Evolutionary conservation across 1,140 invertebrate genomes (phyloP).

Genomic region (Temnothorax longispinosus): DNA sequence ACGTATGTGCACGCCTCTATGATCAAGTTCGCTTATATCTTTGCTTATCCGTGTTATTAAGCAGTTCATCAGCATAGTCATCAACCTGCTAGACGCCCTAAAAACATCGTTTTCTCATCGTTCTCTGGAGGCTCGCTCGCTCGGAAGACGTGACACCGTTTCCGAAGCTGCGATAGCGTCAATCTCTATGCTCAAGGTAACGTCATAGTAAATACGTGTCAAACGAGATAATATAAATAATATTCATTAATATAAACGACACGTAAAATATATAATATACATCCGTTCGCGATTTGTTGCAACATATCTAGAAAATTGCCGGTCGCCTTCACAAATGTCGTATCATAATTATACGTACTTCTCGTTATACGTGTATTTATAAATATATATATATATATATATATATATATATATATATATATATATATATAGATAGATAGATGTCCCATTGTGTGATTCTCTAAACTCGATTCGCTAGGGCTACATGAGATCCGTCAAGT

Average conservation of each 20-base stretch:
- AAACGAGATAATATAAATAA: background rate
- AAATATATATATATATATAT: too few relatives aligned
- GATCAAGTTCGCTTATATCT: conserved; percentile 25
- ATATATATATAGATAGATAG: too few relatives aligned
- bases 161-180: conserved; percentile 94
- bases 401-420: too few relatives aligned
- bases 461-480: conserved; percentile 85
- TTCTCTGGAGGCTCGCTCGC: conserved; percentile 91
- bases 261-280: background rate
- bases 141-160: conserved; percentile 93
- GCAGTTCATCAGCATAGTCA: conserved; percentile 96
- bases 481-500: conserved; percentile 92
- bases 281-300: background rate
- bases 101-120: conserved; percentile 96
- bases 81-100: conserved; percentile 94
- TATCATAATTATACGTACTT: too few relatives aligned
- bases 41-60: conserved; percentile 36
- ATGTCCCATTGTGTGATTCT: background rate
- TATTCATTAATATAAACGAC: background rate
- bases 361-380: too few relatives aligned
- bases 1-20: too few relatives aligned
- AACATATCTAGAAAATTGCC: background rate
- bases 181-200: conserved; percentile 93
- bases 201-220: background rate
- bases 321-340: too few relatives aligned